A percentile compares a stretch with the other conserved stretches of the same genome.
These are phyloP conservation scores for Lordiphosa fenestrarum DNA, from an alignment of 2,888 invertebrate genomes.

Conservation along the genomic window DNA sequence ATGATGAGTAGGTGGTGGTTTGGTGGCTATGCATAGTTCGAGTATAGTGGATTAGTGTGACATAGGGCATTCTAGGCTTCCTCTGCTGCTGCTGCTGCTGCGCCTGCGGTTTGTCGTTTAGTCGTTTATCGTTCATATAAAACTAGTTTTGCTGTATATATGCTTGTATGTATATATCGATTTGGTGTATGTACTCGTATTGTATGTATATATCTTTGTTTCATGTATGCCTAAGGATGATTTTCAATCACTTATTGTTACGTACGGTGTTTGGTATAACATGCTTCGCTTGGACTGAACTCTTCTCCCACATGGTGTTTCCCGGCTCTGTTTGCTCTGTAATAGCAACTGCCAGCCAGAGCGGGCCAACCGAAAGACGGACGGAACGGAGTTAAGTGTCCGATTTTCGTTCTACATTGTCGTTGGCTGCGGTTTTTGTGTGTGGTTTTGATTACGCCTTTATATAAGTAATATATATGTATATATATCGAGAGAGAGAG, in stretches of 20 bases:
- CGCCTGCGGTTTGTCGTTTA: not conserved
- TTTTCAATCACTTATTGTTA: constrained; percentile 79
- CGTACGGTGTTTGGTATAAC: constrained; percentile 77
- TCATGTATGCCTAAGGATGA: constrained; percentile 70
- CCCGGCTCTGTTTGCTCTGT: constrained; percentile 12
- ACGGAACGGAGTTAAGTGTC: constrained; percentile 17
- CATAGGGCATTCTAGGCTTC: too few relatives aligned
- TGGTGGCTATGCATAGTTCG: too few relatives aligned
- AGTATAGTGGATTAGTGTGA: too few relatives aligned
- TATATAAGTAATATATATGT: constrained; percentile 4
- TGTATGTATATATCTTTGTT: constrained; percentile 36
- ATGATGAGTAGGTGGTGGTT: not conserved
- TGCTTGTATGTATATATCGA: constrained; percentile 24
- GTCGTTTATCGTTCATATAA: constrained; percentile 32
- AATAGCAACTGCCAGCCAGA: constrained; percentile 11
- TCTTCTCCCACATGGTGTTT: constrained; percentile 19
- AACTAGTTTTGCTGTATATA: constrained; percentile 39
- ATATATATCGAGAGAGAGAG: not conserved
- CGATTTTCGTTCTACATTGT: too few relatives aligned
- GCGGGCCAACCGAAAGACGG: constrained; percentile 37
- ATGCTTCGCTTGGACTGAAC: constrained; percentile 60
- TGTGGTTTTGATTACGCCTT: not conserved
- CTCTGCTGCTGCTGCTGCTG: not conserved
- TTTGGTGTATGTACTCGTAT: constrained; percentile 22
- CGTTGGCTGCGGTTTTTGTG: too few relatives aligned